Evolutionary conservation across 2,797 vertebrate genomes (phyloP), one percentile per base, ranked within the genome.

Genomic region (Melopsittacus undulatus): DNA sequence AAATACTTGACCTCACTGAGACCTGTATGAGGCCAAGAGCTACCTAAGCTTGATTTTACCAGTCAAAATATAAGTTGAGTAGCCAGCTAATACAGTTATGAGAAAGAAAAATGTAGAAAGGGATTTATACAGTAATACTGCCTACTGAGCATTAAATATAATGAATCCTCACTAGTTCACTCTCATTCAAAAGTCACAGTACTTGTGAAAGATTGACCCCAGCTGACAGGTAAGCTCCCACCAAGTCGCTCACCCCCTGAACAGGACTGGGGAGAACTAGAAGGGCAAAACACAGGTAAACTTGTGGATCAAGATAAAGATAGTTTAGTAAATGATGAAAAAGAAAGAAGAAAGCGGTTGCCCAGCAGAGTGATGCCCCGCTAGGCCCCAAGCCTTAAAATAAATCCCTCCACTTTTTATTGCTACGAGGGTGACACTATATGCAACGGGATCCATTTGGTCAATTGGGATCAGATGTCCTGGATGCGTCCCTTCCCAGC

Each of bases 251-350:
- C 38, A 49, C 22, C 7, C 29, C 13, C n/a, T 9, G 51, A 45
- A 34, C 32, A 73, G 5, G 59, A 52, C 1, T 4, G 4, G 1
- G 13, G 22, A 69, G 14, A 79, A 68, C 0, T 51, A 5, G 16
- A 92, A 88, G 40, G 38, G 20, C 20, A 86, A 90, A 88, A 83
- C 36, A 9, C 13, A 13, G 14, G 32, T 26, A n/a, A 86, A 52
- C 13, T 51, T 3, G 0, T 2, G 1, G 9, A 15, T 64, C 6
- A 57, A 73, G 59, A 70, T 12, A 68, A 38, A 83, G n/a, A 10
- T 2, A 64, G 14, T 57, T 83, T 29, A 83, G 9, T 34, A 73
- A 56, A 13, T 12, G 13, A 87, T 10, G 22, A 81, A 87, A 63
- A 78, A 84, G 13, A 32, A 73, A 36, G 13, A 64, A 34, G 17